These are phyloP conservation scores for Stenodema calcarata DNA, from an alignment of 2,888 invertebrate genomes.

Conservation along the genomic window DNA sequence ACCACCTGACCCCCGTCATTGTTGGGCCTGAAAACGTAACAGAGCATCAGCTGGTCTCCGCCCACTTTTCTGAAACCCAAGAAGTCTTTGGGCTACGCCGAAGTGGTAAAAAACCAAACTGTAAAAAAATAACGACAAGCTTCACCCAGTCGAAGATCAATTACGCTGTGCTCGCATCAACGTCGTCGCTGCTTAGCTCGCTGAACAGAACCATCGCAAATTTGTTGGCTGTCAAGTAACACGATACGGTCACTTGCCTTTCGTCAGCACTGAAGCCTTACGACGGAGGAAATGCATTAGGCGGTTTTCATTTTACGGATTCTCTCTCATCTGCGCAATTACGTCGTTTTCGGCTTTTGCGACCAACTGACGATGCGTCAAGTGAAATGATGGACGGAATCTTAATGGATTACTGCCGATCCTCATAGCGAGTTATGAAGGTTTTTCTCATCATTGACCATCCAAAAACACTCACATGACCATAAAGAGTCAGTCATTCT, in stretches of 20 bases:
- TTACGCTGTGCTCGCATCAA: neutral
- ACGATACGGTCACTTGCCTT: neutral
- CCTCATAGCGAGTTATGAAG: too few relatives aligned
- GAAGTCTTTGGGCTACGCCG: neutral
- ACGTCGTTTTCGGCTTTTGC: neutral
- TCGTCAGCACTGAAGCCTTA: neutral
- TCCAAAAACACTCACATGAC: too few relatives aligned
- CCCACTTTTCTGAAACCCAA: neutral
- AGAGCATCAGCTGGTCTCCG: neutral
- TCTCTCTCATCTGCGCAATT: neutral
- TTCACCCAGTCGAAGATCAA: neutral
- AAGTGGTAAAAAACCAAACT: neutral
- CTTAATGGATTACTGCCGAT: too few relatives aligned
- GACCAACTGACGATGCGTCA: neutral
- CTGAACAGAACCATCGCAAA: neutral
- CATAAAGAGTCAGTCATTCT: too few relatives aligned
- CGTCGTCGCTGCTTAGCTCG: neutral
- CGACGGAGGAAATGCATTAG: neutral
- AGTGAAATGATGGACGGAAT: neutral
- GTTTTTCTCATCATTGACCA: too few relatives aligned
- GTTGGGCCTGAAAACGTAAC: neutral
- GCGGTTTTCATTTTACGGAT: neutral
- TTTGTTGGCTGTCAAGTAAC: neutral
- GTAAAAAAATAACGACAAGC: neutral
- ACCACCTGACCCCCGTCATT: neutral